These are phyloP conservation scores for Lycopodina hypogea DNA, from an alignment of 37 sponge, comb jelly and placozoan species.

Conservation along the genomic window DNA sequence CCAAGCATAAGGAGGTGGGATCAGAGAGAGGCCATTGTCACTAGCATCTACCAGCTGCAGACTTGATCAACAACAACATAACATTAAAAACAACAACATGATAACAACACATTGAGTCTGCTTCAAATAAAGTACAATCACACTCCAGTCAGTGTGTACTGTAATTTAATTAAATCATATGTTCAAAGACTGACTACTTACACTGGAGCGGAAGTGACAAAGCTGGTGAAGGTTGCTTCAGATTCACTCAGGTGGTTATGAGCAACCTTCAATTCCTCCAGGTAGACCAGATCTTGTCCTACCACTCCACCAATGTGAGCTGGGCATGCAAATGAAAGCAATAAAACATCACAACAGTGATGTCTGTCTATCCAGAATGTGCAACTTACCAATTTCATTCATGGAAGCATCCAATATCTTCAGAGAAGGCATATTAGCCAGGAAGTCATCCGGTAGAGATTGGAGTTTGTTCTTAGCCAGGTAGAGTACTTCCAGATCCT, in stretches of 20 bases:
- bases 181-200: constrained; percentile 11
- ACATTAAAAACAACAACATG: background rate
- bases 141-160: background rate
- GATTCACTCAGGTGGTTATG: constrained; percentile 37
- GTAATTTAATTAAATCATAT: background rate
- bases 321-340: background rate
- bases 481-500: constrained; percentile 33
- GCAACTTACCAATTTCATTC: constrained; percentile 55
- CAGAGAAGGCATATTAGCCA: constrained; percentile 38
- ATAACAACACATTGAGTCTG: background rate
- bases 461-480: constrained; percentile 47
- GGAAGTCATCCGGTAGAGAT: constrained; percentile 34
- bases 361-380: background rate
- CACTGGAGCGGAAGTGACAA: constrained; percentile 63
- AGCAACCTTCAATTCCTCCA: constrained; percentile 48
- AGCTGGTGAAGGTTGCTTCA: constrained; percentile 46
- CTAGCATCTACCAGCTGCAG: constrained; percentile 56
- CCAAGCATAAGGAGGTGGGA: constrained; percentile 71
- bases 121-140: background rate
- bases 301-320: constrained; percentile 26
- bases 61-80: constrained; percentile 6
- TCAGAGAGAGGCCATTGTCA: constrained; percentile 54
- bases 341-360: background rate
- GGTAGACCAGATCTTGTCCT: constrained; percentile 51
- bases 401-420: constrained; percentile 50